Percentiles rank a stretch among this genome's conserved stretches.
phyloP scores from a whole-genome alignment of 2,888 invertebrate species.

The Tetrapedia diversipes region DNA sequence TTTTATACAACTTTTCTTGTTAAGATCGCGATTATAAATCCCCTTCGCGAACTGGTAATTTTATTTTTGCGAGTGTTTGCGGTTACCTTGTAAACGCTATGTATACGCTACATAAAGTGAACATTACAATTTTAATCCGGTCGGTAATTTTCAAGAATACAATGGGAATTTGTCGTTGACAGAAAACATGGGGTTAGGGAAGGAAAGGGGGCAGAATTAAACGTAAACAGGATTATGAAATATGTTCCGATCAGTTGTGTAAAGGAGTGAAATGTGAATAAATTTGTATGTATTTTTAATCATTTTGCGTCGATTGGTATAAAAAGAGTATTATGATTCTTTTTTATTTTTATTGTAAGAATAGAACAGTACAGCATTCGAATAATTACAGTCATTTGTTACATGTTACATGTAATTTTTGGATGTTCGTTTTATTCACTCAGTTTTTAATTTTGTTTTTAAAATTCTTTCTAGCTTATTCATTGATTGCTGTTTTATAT shows the following conservation, averaged over 20 bases:
- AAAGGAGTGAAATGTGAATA: background rate
- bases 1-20: slow-evolving; percentile 71
- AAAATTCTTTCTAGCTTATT: too few relatives aligned
- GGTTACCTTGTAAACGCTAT: background rate
- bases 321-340: background rate
- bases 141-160: too few relatives aligned
- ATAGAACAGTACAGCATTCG: too few relatives aligned
- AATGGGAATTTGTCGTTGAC: background rate
- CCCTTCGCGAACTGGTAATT: background rate
- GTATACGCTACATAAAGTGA: too few relatives aligned
- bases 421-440: too few relatives aligned
- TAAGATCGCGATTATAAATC: slow-evolving; percentile 72
- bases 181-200: background rate
- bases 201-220: background rate
- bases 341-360: background rate
- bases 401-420: too few relatives aligned
- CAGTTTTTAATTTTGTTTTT: too few relatives aligned
- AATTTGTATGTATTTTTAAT: background rate
- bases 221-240: background rate
- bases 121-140: background rate
- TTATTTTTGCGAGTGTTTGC: background rate
- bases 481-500: too few relatives aligned
- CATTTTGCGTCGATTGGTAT: background rate
- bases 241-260: background rate
- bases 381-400: too few relatives aligned